Evolutionary conservation across 2,888 invertebrate genomes (phyloP), one percentile per base, ranked within the genome.

Genomic region (Drosophila pseudotakahashii): DNA sequence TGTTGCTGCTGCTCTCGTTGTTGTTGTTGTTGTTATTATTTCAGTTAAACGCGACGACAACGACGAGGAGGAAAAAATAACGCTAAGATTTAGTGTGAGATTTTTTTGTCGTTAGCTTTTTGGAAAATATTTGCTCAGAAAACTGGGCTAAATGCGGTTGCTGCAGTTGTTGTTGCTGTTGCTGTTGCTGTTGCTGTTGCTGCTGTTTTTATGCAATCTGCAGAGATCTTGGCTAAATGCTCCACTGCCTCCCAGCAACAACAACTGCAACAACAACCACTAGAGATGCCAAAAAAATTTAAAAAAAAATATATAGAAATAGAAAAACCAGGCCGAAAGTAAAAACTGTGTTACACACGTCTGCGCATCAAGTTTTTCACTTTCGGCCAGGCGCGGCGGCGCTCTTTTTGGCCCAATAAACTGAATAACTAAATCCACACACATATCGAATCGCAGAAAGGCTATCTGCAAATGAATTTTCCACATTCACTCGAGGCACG

Each of bases 341-440:
- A 60, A 77, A 69, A 80, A 81, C 74, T 81, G 81, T 81, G 81
- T 88, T 85, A 70, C 73, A 85, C 85, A 88, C 81, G 78, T 83
- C 73, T 76, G 72, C 76, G 71, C 71, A 83, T 83, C 86, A 67
- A 76, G 77, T 81, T 79, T 81, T 88, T 81, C 85, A 85, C 83
- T 82, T 85, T 82, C 77, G 72, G 67, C 71, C 70, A 54, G 53
- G 36, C 68, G 66, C 53, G 57, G 63, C 73, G 51, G 39, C 63
- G 77, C 68, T 32, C 47, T 47, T 47, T 54, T 39, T 57, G 58
- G 44, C 34, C 62, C 62, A 63, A 61, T 61, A 61, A 61, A 44
- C 62, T 53, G 34, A 23, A 55, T 55, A 34, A 48, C 48, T 45
- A 55, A 36, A 34, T 61, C 57, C 36, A 23, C 45, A 47, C 14